Evolutionary conservation across 2,113 vertebrate genomes (phyloP).

Genomic region (Phylloscopus trochilus): DNA sequence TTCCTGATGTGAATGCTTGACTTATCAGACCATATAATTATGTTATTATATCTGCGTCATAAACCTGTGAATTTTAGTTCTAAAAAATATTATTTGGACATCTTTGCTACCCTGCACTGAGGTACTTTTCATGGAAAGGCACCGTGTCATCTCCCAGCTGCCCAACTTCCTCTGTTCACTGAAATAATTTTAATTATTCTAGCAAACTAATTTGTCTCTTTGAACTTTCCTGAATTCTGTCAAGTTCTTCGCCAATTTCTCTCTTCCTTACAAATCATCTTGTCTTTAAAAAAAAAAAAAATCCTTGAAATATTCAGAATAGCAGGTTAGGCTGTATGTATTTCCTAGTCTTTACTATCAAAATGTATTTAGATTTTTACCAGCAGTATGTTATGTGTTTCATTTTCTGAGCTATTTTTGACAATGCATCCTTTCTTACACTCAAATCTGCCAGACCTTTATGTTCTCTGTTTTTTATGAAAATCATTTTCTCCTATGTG

Average conservation of each 20-base stretch:
- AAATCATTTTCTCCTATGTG: not conserved
- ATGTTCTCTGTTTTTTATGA: not conserved
- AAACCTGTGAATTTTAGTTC: not conserved
- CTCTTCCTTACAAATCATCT: not conserved
- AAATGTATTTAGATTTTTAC: not conserved
- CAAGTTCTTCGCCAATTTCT: not conserved
- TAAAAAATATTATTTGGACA: not conserved
- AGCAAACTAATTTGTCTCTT: not conserved
- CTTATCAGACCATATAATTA: not conserved
- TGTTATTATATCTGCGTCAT: not conserved
- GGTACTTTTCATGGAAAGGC: not conserved
- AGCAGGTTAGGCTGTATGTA: not conserved
- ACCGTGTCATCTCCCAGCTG: rapidly evolving
- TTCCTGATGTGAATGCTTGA: not conserved
- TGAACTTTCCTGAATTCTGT: not conserved
- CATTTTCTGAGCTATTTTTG: not conserved
- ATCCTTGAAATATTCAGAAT: not conserved
- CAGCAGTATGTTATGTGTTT: not conserved
- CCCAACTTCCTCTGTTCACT: not conserved
- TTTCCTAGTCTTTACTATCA: not conserved
- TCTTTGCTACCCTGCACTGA: not conserved
- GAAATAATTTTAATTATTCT: not conserved
- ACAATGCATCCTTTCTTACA: not conserved
- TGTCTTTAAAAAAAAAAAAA: not conserved
- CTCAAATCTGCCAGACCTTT: not conserved